Conservation (phyloP, 1,140 invertebrate genomes). For the Lasioglossum baleicum region DNA sequence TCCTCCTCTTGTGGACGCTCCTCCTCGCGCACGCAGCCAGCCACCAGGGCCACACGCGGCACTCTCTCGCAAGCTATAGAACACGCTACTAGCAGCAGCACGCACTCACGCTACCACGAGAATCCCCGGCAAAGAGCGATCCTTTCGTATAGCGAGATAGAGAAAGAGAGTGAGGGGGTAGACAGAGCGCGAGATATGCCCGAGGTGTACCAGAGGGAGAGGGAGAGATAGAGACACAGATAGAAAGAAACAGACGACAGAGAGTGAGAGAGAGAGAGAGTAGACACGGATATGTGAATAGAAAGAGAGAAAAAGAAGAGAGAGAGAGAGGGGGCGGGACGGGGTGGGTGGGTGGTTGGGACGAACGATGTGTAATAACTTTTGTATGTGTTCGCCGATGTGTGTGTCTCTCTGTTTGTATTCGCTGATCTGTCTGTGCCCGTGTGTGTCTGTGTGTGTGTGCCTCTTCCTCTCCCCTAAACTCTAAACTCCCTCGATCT, state of each 20-base stretch:
- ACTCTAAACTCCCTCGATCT: constrained; percentile 44
- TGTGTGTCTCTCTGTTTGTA: too few relatives aligned
- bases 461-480: constrained; percentile 33
- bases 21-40: too few relatives aligned
- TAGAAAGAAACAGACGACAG: constrained; percentile 22
- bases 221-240: constrained; percentile 23
- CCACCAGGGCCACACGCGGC: too few relatives aligned
- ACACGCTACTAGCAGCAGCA: too few relatives aligned
- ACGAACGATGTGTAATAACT: too few relatives aligned
- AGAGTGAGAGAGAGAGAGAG: constrained; percentile 26
- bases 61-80: too few relatives aligned
- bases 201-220: constrained; percentile 18
- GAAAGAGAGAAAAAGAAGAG: constrained; percentile 36
- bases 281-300: not conserved
- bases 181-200: not conserved
- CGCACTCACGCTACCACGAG: constrained; percentile 7
- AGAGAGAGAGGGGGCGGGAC: constrained; percentile 7
- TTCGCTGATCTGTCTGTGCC: too few relatives aligned
- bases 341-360: constrained; percentile 14
- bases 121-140: constrained; percentile 19
- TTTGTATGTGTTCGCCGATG: too few relatives aligned
- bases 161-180: constrained; percentile 3
- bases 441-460: not conserved
- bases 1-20: too few relatives aligned
- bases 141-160: not conserved